Conservation (phyloP, 2,113 vertebrate species). For the Rhagologus leucostigma region DNA sequence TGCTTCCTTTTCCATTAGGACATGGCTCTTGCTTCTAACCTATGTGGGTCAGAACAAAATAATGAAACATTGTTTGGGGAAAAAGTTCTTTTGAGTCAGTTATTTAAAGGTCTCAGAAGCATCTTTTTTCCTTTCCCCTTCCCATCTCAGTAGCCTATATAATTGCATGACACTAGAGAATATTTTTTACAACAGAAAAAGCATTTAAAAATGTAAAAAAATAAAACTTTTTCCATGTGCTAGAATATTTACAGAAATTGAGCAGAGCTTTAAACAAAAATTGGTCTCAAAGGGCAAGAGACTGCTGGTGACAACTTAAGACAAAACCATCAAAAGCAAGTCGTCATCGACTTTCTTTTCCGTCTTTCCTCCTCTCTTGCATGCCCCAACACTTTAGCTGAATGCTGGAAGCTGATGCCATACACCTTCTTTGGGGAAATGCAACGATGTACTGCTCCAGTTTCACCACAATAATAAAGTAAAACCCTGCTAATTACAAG, state of each 20-base stretch:
- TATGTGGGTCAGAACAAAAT: background rate
- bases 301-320: background rate
- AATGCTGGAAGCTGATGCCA: background rate
- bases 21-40: background rate
- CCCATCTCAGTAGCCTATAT: background rate
- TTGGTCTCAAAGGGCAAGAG: background rate
- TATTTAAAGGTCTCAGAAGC: background rate
- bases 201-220: background rate
- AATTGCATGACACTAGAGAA: background rate
- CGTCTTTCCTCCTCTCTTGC: background rate
- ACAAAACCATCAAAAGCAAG: background rate
- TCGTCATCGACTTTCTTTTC: background rate
- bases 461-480: background rate
- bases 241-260: background rate
- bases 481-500: background rate
- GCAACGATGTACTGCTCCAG: background rate
- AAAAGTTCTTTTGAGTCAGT: background rate
- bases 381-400: background rate
- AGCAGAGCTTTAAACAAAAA: background rate
- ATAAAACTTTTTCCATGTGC: background rate
- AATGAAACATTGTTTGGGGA: background rate
- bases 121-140: background rate
- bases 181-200: background rate
- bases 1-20: background rate
- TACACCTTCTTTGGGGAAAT: background rate